Base-by-base conservation (phyloP, 2,797 vertebrate genomes). In the Jordanella pulchra region DNA sequence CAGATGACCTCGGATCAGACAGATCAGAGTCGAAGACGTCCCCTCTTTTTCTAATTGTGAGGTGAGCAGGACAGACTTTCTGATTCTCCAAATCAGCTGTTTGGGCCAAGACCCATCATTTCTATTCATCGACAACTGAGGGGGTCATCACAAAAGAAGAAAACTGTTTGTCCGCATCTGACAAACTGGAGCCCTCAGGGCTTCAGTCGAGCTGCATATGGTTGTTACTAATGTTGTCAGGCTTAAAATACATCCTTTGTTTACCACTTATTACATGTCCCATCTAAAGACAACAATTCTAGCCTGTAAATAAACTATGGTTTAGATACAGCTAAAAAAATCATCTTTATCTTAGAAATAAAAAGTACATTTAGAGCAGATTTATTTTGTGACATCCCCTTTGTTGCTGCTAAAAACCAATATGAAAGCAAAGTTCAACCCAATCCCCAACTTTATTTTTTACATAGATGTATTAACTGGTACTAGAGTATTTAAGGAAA, bases 1-100 rank as follows among this genome's bases (percentile, higher is more conserved):
- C 44, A 68, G 85, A 83, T 89, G 77, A 82, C 77, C 53, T 18
- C 6, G 66, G 85, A 87, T 87, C 83, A 79, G 48, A 27, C 5
- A 75, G 72, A 83, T 76, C 79, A 80, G 55, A 71, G 83, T 77
- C 72, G 80, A 67, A 84, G 69, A 81, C 71, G 73, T 79, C 53
- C 68, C 44, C 6, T 42, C 39, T 64, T 18, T 64, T 44, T 64
- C 25, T 64, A 7, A 42, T 17, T 64, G n/a, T 44, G 60, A 44
- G 60, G 39, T 64, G 42, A 44, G 42, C 60, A 64, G 27, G 72
- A 81, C 69, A 84, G 69, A 80, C 70, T 71, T 80, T 53, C 67
- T 72, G 71, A 60, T 72, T 81, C 45, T 67, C 30, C 3, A 67
- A 64, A 58, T 84, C 72, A 75, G 61, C 27, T 42, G 73, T 32